Evolutionary conservation across 1,140 invertebrate genomes (phyloP), one percentile per base, ranked within the genome.

Genomic region (Bombus sibiricus): DNA sequence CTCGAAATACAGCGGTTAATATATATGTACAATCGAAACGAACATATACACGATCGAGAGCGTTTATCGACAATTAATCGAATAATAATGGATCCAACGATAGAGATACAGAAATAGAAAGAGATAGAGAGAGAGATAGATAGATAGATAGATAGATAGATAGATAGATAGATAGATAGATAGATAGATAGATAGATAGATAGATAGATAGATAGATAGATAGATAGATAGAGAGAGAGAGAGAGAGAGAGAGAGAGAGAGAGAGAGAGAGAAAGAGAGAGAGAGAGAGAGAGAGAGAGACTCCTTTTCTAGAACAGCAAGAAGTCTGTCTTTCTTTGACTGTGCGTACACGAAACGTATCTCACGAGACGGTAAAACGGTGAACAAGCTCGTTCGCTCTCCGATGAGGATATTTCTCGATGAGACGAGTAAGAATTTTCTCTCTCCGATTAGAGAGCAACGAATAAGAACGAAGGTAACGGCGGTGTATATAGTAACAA

Each of bases 401-500:
- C 32, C 25, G 39, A 71, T 47, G 3, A 28, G 47, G 78, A 32
- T 39, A 62, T 28, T 32, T 32, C 32, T 57, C 34, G 34, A 75
- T 34, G 78, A 74, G 43, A 77, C 34, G 53, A 47, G 12, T 18
- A 9, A 39, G 28, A 39, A 5, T 4, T 13, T 25, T 6, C 37
- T 53, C 37, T 66, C 47, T 75, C 47, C 28, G 53, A 22, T 34
- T 53, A 34, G 32, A 69, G 75, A 28, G 68, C 43, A 68, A 79
- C 72, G 59, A 86, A 83, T 57, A 59, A 76, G 80, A 64, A 88
- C 64, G 77, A 57, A 76, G 62, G 57, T 81, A 80, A 81, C 79
- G 41, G 57, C 47, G 83, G 64, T 86, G 62, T 86, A 81, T 86
- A 83, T 64, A 77, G 66, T 88, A 83, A 89, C 87, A 86, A 88